Conservation (phyloP, 2,888 invertebrate genomes). For the Odontocolon sp. region DNA sequence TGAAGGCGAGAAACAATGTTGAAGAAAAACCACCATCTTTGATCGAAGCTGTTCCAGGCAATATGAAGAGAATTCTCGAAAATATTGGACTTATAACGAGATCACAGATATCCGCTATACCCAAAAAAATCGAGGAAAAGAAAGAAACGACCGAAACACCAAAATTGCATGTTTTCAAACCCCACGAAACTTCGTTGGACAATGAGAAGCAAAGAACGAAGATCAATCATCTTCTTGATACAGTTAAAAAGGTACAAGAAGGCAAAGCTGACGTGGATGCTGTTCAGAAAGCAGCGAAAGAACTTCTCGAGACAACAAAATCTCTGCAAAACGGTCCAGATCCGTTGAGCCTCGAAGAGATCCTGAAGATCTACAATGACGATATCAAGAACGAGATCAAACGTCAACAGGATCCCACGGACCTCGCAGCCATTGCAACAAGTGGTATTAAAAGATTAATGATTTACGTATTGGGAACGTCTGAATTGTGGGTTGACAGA, state of each 20-base stretch:
- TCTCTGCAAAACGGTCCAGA: constrained; percentile 75
- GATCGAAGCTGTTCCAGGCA: constrained; percentile 74
- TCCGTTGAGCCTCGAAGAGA: constrained; percentile 76
- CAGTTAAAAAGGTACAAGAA: constrained; percentile 75
- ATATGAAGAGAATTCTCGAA: constrained; percentile 79
- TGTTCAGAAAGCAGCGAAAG: constrained; percentile 72
- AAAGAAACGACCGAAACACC: constrained; percentile 21
- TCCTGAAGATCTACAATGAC: constrained; percentile 73
- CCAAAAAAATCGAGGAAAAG: not conserved
- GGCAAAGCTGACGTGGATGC: constrained; percentile 73
- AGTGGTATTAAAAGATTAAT: constrained; percentile 77
- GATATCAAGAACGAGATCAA: constrained; percentile 78
- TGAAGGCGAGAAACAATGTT: constrained; percentile 59
- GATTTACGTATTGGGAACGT: constrained; percentile 69
- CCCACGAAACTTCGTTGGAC: constrained; percentile 71
- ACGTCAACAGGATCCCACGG: constrained; percentile 70
- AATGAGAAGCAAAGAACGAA: constrained; percentile 82
- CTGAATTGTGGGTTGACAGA: constrained; percentile 69
- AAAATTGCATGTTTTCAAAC: constrained; percentile 79
- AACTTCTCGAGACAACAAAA: constrained; percentile 72
- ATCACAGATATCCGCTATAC: constrained; percentile 12
- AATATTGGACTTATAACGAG: constrained; percentile 77
- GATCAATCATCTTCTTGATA: constrained; percentile 79
- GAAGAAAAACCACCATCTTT: constrained; percentile 62
- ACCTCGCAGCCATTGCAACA: constrained; percentile 54